Evolutionary conservation across 2,888 invertebrate species (phyloP).

Genomic region (Chorisops tibialis): DNA sequence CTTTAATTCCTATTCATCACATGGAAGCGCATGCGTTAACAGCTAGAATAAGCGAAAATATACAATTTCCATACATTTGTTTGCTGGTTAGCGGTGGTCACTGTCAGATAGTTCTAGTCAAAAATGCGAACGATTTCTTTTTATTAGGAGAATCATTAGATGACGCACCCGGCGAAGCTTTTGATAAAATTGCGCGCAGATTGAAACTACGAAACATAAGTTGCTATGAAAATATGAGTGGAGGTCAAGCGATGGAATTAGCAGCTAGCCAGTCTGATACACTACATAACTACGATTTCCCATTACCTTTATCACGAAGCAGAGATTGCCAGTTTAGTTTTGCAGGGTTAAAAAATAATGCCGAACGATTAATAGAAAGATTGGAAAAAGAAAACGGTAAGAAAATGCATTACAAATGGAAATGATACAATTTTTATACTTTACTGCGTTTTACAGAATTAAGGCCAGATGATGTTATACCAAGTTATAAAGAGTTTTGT

Average conservation of each 20-base stretch:
- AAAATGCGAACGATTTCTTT: slow-evolving; percentile 69
- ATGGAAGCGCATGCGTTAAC: slow-evolving; percentile 98
- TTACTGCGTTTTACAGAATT: slow-evolving; percentile 48
- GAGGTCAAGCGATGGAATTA: slow-evolving; percentile 82
- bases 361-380: slow-evolving; percentile 53
- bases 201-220: slow-evolving; percentile 76
- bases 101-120: slow-evolving; percentile 73
- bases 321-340: slow-evolving; percentile 90
- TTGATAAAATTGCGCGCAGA: slow-evolving; percentile 89
- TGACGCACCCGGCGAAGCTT: slow-evolving; percentile 89
- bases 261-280: slow-evolving; percentile 66
- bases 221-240: slow-evolving; percentile 69
- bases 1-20: slow-evolving; percentile 94
- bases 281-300: slow-evolving; percentile 61
- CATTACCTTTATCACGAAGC: slow-evolving; percentile 60
- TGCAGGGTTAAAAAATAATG: slow-evolving; percentile 71
- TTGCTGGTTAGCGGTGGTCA: slow-evolving; percentile 93
- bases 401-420: slow-evolving; percentile 34
- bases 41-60: slow-evolving; percentile 67
- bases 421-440: neutral
- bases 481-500: slow-evolving; percentile 76
- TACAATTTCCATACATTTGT: slow-evolving; percentile 82
- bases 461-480: slow-evolving; percentile 67
- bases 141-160: slow-evolving; percentile 77
- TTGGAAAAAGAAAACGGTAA: slow-evolving; percentile 1